These are phyloP conservation scores for Neria commutata DNA, from an alignment of 2,888 invertebrate species.

Conservation along the genomic window DNA sequence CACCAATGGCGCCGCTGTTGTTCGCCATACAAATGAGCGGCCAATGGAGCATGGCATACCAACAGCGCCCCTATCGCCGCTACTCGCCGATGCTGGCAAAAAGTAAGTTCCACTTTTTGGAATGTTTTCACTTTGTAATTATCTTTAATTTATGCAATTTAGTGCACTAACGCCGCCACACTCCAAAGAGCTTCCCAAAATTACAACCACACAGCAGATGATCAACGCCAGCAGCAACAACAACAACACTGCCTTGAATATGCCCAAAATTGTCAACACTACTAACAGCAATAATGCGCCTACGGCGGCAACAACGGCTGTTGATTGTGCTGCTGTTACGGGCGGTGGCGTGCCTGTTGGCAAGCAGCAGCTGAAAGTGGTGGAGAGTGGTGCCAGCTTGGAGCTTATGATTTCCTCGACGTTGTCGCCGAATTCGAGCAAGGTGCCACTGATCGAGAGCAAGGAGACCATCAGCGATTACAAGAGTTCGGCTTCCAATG, in stretches of 20 bases:
- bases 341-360: constrained; percentile 24
- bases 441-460: constrained; percentile 68
- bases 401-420: constrained; percentile 62
- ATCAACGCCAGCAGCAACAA: constrained; percentile 17
- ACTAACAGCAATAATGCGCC: constrained; percentile 22
- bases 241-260: not conserved
- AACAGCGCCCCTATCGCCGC: too few species aligned
- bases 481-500: constrained; percentile 27
- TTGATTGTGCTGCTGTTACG: constrained; percentile 10
- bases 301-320: constrained; percentile 15
- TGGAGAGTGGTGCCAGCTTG: constrained; percentile 62
- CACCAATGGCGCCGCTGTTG: constrained; percentile 46
- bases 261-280: constrained; percentile 17
- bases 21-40: constrained; percentile 26
- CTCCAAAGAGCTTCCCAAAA: constrained; percentile 29
- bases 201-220: constrained; percentile 3
- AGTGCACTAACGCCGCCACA: too few species aligned
- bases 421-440: constrained; percentile 73
- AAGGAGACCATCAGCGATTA: constrained; percentile 53
- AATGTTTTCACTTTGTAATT: too few species aligned
- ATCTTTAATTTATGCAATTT: too few species aligned
- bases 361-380: constrained; percentile 50
- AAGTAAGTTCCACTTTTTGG: too few species aligned
- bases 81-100: too few species aligned
- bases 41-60: not conserved